These are phyloP conservation scores for Malurus cyaneus DNA, from an alignment of 2,113 vertebrate genomes.

Conservation along the genomic window DNA sequence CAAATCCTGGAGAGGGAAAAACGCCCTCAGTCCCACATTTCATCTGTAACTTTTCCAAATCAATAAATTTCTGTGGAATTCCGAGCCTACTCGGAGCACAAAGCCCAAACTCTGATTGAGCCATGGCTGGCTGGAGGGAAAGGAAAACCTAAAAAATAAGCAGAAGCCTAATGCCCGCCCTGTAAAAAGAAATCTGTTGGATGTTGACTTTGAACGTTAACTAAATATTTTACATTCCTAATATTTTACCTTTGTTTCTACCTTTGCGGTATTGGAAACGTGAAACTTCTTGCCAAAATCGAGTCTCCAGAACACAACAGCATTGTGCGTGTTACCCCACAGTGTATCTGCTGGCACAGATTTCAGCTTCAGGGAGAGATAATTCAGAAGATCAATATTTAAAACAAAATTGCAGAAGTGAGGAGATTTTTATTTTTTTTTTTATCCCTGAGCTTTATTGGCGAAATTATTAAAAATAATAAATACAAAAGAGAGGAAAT, in stretches of 20 bases:
- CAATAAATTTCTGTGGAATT: neutral
- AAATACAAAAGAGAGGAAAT: neutral
- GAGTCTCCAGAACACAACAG: neutral
- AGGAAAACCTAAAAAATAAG: conserved; percentile 7
- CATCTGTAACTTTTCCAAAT: neutral
- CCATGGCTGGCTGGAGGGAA: neutral
- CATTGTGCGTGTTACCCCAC: neutral
- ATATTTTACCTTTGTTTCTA: conserved; percentile 44
- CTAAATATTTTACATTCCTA: conserved; percentile 19
- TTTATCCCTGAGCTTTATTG: neutral
- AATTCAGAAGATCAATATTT: neutral
- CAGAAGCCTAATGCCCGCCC: neutral
- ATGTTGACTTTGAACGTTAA: conserved; percentile 15
- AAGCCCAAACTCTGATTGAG: neutral
- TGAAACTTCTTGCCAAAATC: conserved; percentile 7
- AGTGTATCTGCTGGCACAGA: neutral
- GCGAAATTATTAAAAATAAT: conserved; percentile 14
- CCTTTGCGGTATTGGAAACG: neutral
- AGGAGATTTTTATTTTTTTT: neutral
- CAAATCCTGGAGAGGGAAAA: neutral
- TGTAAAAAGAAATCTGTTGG: neutral
- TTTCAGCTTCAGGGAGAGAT: neutral
- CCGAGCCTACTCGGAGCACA: neutral
- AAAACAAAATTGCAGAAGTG: neutral
- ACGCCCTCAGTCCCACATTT: neutral